phyloP scores from a whole-genome alignment of 2,888 invertebrate genomes.

The Pandemis heparana region DNA sequence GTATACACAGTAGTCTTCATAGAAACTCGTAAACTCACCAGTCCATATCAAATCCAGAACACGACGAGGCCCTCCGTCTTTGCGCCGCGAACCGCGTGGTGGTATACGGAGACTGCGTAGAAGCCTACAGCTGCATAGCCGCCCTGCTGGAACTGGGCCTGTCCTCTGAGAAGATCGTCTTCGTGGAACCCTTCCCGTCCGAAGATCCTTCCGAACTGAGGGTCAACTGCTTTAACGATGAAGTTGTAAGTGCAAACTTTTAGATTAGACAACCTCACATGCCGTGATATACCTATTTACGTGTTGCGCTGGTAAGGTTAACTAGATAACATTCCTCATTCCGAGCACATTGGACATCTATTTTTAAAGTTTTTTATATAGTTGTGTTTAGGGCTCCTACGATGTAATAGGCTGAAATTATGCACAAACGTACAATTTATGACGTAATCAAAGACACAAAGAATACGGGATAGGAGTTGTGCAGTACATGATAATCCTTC shows the following conservation, averaged over 20 bases:
- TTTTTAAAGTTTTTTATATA: no score
- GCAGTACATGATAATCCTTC: no score
- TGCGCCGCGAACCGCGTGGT: conserved; percentile 73
- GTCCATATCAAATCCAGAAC: conserved; percentile 47
- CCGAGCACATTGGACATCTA: no score
- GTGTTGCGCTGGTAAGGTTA: no score
- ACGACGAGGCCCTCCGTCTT: conserved; percentile 50
- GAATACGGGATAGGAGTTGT: no score
- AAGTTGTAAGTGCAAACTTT: conserved; percentile 64
- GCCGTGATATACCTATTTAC: background rate
- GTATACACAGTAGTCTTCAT: background rate
- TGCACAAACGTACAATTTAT: no score
- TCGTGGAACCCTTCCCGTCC: conserved; percentile 85
- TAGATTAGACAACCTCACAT: conserved; percentile 44
- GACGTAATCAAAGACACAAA: no score
- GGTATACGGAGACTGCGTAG: conserved; percentile 89
- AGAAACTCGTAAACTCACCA: background rate
- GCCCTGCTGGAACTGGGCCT: conserved; percentile 88
- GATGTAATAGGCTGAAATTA: no score
- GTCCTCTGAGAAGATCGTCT: conserved; percentile 80
- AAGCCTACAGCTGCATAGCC: conserved; percentile 88
- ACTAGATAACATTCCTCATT: no score
- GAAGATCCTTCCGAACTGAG: conserved; percentile 61
- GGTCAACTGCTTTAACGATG: conserved; percentile 79
- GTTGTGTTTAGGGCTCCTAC: no score